A percentile compares a stretch with the other conserved stretches of the same genome.
These are phyloP conservation scores for Nyctalus aviator DNA, from an alignment of 2,797 vertebrate species.

Conservation along the genomic window DNA sequence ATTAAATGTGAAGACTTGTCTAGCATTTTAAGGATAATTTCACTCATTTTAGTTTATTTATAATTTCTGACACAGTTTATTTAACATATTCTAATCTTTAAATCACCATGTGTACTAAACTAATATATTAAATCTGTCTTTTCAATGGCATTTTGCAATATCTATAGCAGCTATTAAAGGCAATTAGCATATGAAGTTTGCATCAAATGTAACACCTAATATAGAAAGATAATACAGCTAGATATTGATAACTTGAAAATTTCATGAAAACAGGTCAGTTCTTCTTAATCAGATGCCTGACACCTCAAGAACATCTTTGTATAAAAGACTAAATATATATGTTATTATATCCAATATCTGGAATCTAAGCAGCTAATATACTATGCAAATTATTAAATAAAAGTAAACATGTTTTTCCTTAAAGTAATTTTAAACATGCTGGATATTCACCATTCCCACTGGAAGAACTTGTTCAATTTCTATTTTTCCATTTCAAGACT, in stretches of 20 bases:
- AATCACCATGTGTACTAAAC: conserved; percentile 79
- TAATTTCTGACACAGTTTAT: conserved; percentile 84
- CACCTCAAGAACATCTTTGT: conserved; percentile 3
- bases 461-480: conserved; percentile 39
- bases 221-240: conserved; percentile 56
- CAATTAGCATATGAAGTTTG: conserved; percentile 67
- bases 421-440: conserved; percentile 36
- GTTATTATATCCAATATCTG: conserved; percentile 46
- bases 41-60: conserved; percentile 84
- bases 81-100: conserved; percentile 83
- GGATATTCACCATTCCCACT: conserved; percentile 35
- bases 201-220: conserved; percentile 72
- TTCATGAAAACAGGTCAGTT: conserved; percentile 66
- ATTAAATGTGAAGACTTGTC: conserved; percentile 84
- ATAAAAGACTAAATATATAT: conserved; percentile 53
- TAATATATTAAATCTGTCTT: conserved; percentile 77
- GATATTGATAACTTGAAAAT: conserved; percentile 59
- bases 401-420: not conserved
- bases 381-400: conserved; percentile 57
- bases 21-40: conserved; percentile 85
- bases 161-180: conserved; percentile 66
- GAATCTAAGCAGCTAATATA: conserved; percentile 44
- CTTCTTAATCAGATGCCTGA: conserved; percentile 60
- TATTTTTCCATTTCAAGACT: conserved; percentile 47
- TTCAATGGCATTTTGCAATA: conserved; percentile 69